Evolutionary conservation across 1,140 invertebrate genomes (phyloP), one percentile per base, ranked within the genome.

Genomic region (Thaumetopoea pityocampa): DNA sequence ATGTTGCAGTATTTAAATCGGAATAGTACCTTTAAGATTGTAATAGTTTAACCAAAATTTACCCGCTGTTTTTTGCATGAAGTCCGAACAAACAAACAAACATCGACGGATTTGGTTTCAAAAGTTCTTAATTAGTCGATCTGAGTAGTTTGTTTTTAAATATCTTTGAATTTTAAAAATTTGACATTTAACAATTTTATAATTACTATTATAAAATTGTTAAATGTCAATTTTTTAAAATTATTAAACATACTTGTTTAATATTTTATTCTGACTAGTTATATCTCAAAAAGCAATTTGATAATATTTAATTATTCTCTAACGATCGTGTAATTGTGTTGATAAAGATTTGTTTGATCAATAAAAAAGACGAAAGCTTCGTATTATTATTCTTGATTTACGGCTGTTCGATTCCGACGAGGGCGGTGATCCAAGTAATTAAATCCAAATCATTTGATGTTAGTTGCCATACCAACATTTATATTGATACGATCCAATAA

Each of bases 301-400:
- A 47, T 55, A 50, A 63, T 51, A 62, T 78, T 69, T 69, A 64
- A 74, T 61, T 64, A 52, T 59, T 60, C 29, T 40, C 61, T 76
- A 76, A 74, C 68, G 62, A 71, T 63, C 67, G 46, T 77, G 74
- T 79, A 79, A 76, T 79, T 70, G 65, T 57, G 52, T 68, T 67
- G 67, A 74, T 77, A 72, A 79, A 77, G 63, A 63, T 77, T 77
- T 73, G 67, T 71, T 73, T 73, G 61, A 56, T 56, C 61, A 65
- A 67, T 67, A 73, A 76, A 73, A 64, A 57, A 54, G 43, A 42
- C 45, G 47, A 65, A 60, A 65, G 54, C 56, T 56, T 49, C 41
- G 53, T 52, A 47, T 73, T 76, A 71, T 78, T 78, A 73, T 66
- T 64, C 46, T 66, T 80, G 76, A 80, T 80, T 77, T 77, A 77